Percentiles rank a stretch among this genome's conserved stretches.
phyloP scores from a whole-genome alignment of 2,797 vertebrate species.

The Naso thynnoides region DNA sequence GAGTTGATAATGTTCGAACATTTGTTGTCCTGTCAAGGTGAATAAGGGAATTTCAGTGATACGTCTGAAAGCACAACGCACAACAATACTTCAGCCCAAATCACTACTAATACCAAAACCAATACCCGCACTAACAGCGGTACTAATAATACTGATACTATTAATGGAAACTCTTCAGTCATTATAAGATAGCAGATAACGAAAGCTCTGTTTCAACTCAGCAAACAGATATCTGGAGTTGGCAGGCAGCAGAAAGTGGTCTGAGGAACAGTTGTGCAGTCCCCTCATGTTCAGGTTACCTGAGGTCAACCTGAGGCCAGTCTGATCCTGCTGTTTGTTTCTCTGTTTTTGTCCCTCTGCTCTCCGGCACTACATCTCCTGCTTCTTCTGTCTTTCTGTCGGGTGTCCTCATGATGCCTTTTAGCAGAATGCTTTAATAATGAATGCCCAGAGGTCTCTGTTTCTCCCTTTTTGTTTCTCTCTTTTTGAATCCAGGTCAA shows the following conservation, averaged over 20 bases:
- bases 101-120: background rate
- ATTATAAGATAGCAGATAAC: slow-evolving; percentile 5
- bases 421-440: slow-evolving; percentile 64
- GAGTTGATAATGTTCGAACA: no score
- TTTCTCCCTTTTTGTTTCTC: slow-evolving; percentile 50
- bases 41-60: background rate
- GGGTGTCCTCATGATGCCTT: slow-evolving; percentile 48
- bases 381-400: slow-evolving; percentile 28
- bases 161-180: slow-evolving; percentile 8
- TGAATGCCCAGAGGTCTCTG: slow-evolving; percentile 54
- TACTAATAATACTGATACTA: background rate
- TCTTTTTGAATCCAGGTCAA: slow-evolving; percentile 66
- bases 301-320: slow-evolving; percentile 27
- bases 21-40: background rate
- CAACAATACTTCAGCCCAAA: background rate
- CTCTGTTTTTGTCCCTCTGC: slow-evolving; percentile 6
- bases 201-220: slow-evolving; percentile 25
- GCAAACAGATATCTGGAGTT: background rate
- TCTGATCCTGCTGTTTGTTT: slow-evolving; percentile 9
- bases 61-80: background rate
- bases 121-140: background rate
- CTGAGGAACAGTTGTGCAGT: background rate
- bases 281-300: slow-evolving; percentile 23
- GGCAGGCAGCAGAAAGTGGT: slow-evolving; percentile 7
- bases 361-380: slow-evolving; percentile 8